These are phyloP conservation scores for Odocoileus virginianus DNA, from an alignment of 2,113 vertebrate species.

Conservation along the genomic window DNA sequence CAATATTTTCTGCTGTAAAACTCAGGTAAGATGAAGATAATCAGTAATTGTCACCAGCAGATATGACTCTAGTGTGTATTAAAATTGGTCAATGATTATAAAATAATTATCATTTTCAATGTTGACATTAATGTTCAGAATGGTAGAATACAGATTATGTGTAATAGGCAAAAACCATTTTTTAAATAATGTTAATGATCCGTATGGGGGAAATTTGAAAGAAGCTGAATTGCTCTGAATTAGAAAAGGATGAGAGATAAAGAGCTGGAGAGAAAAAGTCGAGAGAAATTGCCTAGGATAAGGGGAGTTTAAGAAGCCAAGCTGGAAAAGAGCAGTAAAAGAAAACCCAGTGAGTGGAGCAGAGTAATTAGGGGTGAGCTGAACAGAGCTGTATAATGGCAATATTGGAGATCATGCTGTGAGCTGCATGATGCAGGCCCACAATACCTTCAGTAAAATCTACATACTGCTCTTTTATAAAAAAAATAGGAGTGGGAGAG, in stretches of 20 bases:
- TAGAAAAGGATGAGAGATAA: neutral
- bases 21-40: neutral
- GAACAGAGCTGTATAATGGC: neutral
- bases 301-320: neutral
- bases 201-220: neutral
- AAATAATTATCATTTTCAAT: neutral
- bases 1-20: neutral
- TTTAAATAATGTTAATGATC: neutral
- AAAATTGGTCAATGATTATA: neutral
- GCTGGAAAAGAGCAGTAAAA: neutral
- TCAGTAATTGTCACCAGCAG: neutral
- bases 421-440: neutral
- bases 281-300: neutral
- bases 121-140: neutral
- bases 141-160: neutral
- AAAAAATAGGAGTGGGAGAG: neutral
- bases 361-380: no score
- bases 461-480: neutral
- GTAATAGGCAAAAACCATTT: neutral
- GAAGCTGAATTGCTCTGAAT: neutral
- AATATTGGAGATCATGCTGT: neutral
- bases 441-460: neutral
- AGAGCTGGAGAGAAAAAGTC: neutral
- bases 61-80: neutral
- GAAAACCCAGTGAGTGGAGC: neutral